Conservation (phyloP, 1,140 invertebrate species). For the Stegodyphus dumicola region DNA sequence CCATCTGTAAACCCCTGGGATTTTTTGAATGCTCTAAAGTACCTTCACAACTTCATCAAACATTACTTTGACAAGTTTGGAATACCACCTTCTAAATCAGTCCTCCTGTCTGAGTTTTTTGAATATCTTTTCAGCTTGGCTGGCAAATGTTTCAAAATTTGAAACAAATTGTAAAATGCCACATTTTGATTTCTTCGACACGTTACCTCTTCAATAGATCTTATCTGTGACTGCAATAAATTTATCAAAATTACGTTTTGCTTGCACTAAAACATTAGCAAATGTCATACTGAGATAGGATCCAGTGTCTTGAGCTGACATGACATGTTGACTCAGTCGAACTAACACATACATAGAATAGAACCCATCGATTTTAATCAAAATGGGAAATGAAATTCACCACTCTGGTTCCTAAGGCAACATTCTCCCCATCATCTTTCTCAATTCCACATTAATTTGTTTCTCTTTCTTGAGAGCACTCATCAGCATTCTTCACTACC, state of each 20-base stretch:
- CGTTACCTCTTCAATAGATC: conserved; percentile 81
- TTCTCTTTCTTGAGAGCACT: conserved; percentile 63
- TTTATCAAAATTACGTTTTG: conserved; percentile 94
- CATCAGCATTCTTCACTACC: conserved; percentile 50
- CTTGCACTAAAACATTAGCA: conserved; percentile 87
- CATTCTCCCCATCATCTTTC: conserved; percentile 83
- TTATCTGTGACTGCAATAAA: conserved; percentile 89
- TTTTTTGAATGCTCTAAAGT: conserved; percentile 90
- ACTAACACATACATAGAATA: conserved; percentile 94
- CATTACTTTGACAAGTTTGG: conserved; percentile 84
- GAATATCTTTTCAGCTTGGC: conserved; percentile 88
- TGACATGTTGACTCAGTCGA: conserved; percentile 87
- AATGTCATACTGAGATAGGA: conserved; percentile 90
- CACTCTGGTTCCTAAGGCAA: conserved; percentile 87
- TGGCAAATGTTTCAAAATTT: conserved; percentile 91
- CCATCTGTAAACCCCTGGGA: conserved; percentile 94
- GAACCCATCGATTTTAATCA: conserved; percentile 88
- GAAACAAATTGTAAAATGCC: conserved; percentile 92
- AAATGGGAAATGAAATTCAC: conserved; percentile 85
- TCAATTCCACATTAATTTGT: conserved; percentile 68
- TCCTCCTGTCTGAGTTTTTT: conserved; percentile 85
- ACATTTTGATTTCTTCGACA: conserved; percentile 82
- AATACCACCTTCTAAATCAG: conserved; percentile 98
- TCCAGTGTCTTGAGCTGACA: conserved; percentile 89
- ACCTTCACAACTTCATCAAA: conserved; percentile 85